A percentile compares a stretch with the other conserved stretches of the same genome.
Evolutionary conservation across 2,113 vertebrate genomes (phyloP).

Genomic region (Calypte anna): DNA sequence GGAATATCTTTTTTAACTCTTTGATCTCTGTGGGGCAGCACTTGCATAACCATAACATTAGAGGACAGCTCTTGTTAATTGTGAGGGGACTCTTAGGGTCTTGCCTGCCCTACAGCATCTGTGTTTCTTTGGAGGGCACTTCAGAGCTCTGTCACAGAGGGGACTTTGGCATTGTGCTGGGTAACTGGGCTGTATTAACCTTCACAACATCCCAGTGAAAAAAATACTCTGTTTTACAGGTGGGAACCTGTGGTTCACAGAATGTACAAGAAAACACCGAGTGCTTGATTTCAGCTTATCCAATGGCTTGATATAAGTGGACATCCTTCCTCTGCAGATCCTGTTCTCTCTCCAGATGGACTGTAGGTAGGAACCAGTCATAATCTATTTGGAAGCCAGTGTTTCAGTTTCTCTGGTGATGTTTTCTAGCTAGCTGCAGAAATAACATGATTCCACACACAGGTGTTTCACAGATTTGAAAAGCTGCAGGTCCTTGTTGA

Average conservation of each 20-base stretch:
- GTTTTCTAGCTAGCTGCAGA: not conserved
- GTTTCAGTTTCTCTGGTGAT: not conserved
- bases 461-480: not conserved
- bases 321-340: not conserved
- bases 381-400: not conserved
- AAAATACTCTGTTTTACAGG: not conserved
- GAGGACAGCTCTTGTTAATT: not conserved
- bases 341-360: not conserved
- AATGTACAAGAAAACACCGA: not conserved
- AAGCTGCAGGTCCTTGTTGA: not conserved
- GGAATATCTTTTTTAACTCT: not conserved
- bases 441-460: not conserved
- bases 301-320: not conserved
- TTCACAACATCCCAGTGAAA: not conserved
- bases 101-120: not conserved
- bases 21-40: not conserved
- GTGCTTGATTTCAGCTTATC: not conserved
- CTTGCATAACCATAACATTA: not conserved
- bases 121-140: not conserved
- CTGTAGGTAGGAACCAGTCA: not conserved
- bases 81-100: not conserved
- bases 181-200: not conserved
- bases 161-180: not conserved
- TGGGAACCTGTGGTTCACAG: not conserved
- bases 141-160: not conserved